Evolutionary conservation across 2,888 invertebrate species (phyloP).

Genomic region (Iphiclides podalirius): DNA sequence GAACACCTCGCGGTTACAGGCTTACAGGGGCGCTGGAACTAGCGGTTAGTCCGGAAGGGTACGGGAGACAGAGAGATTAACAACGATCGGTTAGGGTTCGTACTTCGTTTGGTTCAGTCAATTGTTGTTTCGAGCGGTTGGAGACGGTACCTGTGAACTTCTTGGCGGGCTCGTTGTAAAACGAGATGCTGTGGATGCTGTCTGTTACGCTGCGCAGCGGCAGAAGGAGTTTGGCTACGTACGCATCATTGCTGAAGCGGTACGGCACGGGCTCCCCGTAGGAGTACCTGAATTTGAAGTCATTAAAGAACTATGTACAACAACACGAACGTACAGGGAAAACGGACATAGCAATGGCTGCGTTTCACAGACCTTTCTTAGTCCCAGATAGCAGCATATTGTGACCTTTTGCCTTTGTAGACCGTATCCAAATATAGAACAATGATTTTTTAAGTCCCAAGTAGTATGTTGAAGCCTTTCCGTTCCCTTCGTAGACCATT

Average conservation of each 20-base stretch:
- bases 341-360: no score
- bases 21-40: constrained; percentile 47
- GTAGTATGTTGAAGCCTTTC: no score
- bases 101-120: constrained; percentile 22
- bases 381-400: no score
- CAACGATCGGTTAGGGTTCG: constrained; percentile 25
- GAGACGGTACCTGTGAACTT: constrained; percentile 82
- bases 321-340: neutral
- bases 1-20: constrained; percentile 71
- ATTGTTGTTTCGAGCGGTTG: constrained; percentile 5
- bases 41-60: constrained; percentile 56
- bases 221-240: constrained; percentile 84
- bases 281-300: constrained; percentile 65
- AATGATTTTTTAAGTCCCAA: no score
- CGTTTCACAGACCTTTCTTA: no score
- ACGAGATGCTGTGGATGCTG: constrained; percentile 81
- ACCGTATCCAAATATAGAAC: no score
- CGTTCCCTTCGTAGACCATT: no score
- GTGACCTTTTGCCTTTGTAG: no score
- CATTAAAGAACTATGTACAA: constrained; percentile 7
- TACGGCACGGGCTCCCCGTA: constrained; percentile 78
- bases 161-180: constrained; percentile 85
- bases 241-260: constrained; percentile 85
- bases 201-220: constrained; percentile 82
- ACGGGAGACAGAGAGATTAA: constrained; percentile 29